Evolutionary conservation across 1,140 invertebrate genomes (phyloP).

Genomic region (Drosophila nikananu): DNA sequence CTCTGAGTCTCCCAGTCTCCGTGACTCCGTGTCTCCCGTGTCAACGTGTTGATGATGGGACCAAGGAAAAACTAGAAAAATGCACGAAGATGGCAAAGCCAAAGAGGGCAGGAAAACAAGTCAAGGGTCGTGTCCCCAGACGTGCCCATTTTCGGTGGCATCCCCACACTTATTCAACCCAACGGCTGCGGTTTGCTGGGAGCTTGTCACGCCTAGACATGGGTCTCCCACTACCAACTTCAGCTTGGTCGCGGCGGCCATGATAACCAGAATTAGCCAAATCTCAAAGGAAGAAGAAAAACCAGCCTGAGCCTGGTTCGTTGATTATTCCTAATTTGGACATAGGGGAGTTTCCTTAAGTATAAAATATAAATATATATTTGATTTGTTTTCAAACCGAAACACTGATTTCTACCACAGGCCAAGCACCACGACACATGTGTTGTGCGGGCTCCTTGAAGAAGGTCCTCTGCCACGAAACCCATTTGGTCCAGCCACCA

Average conservation of each 20-base stretch:
- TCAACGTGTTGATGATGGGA: conserved; percentile 46
- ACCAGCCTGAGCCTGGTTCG: neutral
- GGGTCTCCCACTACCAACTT: neutral
- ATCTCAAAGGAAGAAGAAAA: neutral
- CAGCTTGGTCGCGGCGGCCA: neutral
- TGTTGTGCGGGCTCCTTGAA: conserved; percentile 1
- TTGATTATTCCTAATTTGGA: conserved; percentile 16
- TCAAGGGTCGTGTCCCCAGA: conserved; percentile 68
- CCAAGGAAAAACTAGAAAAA: conserved; percentile 22
- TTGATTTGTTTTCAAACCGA: neutral
- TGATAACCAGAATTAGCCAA: conserved; percentile 1
- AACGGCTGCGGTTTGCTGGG: neutral
- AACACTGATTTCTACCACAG: conserved; percentile 11
- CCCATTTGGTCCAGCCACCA: conserved; percentile 13
- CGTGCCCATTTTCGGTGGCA: conserved; percentile 52
- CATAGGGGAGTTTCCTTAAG: neutral
- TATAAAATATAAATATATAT: conserved; percentile 7
- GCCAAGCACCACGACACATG: neutral
- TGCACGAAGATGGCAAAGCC: conserved; percentile 29
- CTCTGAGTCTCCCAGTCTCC: neutral
- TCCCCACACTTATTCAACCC: conserved; percentile 7
- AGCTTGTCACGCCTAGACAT: conserved; percentile 50
- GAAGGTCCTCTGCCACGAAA: neutral
- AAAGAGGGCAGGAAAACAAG: conserved; percentile 41
- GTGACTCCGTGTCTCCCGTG: conserved; percentile 10